These are phyloP conservation scores for Porites rus DNA, from an alignment of 92 coral and sea anemone species.

Conservation along the genomic window DNA sequence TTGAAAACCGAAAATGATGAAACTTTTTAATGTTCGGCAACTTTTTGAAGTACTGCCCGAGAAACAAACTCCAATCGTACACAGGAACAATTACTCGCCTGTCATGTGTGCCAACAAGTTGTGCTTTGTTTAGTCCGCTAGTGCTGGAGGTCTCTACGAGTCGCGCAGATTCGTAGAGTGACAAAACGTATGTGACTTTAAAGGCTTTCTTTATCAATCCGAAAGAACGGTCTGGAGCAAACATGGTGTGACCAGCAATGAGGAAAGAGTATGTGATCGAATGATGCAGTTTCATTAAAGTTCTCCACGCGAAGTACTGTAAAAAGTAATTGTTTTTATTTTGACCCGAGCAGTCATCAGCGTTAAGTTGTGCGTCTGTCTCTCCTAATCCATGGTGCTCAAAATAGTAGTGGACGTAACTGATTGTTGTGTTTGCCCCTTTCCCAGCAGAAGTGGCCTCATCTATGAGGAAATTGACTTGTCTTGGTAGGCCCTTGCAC, in stretches of 20 bases:
- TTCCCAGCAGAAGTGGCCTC: conserved; percentile 46
- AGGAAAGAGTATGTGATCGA: conserved; percentile 57
- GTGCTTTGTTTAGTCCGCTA: too few species aligned
- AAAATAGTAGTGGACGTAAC: background rate
- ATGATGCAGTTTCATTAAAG: conserved; percentile 28
- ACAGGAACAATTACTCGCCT: conserved; percentile 43
- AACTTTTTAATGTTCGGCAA: conserved; percentile 26
- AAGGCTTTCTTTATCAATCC: conserved; percentile 61
- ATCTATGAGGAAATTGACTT: conserved; percentile 54
- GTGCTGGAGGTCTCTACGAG: conserved; percentile 40
- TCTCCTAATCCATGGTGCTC: conserved; percentile 43
- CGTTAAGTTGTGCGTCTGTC: conserved; percentile 46
- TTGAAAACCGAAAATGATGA: background rate
- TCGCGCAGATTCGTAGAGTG: conserved; percentile 41
- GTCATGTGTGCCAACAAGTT: too few species aligned
- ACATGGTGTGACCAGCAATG: conserved; percentile 66
- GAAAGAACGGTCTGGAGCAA: conserved; percentile 68
- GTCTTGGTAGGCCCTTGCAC: conserved; percentile 21
- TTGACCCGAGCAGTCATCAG: conserved; percentile 60
- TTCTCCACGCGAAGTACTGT: conserved; percentile 50
- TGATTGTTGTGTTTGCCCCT: conserved; percentile 52
- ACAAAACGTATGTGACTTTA: conserved; percentile 36
- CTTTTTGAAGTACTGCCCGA: conserved; percentile 18
- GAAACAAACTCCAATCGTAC: conserved; percentile 46
- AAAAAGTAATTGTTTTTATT: conserved; percentile 56